Percentiles rank a stretch among this genome's conserved stretches.
Evolutionary conservation across 2,113 vertebrate genomes (phyloP).

Genomic region (Heloderma charlesbogerti): DNA sequence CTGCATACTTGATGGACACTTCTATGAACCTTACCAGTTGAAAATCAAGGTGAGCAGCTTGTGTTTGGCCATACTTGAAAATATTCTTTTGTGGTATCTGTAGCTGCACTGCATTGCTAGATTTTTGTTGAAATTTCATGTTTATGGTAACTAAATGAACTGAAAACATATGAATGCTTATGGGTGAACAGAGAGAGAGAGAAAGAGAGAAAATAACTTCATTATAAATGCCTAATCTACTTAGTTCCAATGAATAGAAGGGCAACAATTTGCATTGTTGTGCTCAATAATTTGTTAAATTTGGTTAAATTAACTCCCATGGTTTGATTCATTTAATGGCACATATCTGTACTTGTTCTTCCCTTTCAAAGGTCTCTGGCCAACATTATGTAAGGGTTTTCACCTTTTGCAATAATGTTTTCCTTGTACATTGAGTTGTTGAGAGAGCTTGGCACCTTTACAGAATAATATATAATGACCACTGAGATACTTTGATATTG

Average conservation of each 20-base stretch:
- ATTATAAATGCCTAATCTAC: background rate
- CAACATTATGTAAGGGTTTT: background rate
- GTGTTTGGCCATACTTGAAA: background rate
- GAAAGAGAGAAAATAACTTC: background rate
- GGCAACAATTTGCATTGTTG: background rate
- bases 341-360: background rate
- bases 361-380: background rate
- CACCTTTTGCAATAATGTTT: background rate
- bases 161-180: background rate
- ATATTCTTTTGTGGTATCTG: background rate
- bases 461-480: conserved; percentile 27
- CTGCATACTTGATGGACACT: background rate
- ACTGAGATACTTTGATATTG: background rate
- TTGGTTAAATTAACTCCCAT: background rate
- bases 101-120: background rate
- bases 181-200: background rate
- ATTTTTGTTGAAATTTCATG: background rate
- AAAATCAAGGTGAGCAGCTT: background rate
- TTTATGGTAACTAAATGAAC: background rate
- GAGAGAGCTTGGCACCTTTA: conserved; percentile 3
- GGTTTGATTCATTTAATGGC: background rate
- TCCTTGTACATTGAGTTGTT: conserved; percentile 2
- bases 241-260: background rate
- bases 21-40: background rate
- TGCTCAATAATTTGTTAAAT: background rate